Evolutionary conservation across 2,797 vertebrate genomes (phyloP).

Genomic region (Nothura maculosa): DNA sequence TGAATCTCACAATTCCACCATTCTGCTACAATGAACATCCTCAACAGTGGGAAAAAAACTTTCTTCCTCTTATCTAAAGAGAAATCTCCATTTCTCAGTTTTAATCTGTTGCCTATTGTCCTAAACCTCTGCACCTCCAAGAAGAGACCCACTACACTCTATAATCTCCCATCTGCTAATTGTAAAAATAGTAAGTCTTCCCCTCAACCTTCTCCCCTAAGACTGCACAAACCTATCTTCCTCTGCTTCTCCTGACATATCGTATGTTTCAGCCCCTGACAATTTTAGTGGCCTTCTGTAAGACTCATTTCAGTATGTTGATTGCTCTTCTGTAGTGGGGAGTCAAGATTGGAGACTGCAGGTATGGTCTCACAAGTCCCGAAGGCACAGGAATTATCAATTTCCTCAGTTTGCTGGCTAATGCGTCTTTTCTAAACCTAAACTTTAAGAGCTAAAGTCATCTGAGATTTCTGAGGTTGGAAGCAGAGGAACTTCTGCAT

Average conservation of each 20-base stretch:
- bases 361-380: neutral
- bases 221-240: neutral
- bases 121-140: neutral
- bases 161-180: neutral
- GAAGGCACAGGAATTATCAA: neutral
- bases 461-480: neutral
- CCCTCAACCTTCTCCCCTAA: neutral
- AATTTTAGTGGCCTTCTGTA: accelerated
- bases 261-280: accelerated
- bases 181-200: neutral
- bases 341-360: neutral
- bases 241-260: neutral
- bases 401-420: accelerated
- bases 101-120: neutral
- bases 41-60: neutral
- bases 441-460: neutral
- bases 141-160: neutral
- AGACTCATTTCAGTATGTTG: neutral
- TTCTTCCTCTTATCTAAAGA: neutral
- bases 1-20: neutral
- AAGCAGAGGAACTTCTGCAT: neutral
- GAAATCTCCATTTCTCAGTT: neutral
- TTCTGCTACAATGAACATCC: neutral
- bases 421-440: neutral
- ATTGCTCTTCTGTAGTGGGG: neutral